These are phyloP conservation scores for Xylocampa areola DNA, from an alignment of 2,888 invertebrate genomes.

Conservation along the genomic window DNA sequence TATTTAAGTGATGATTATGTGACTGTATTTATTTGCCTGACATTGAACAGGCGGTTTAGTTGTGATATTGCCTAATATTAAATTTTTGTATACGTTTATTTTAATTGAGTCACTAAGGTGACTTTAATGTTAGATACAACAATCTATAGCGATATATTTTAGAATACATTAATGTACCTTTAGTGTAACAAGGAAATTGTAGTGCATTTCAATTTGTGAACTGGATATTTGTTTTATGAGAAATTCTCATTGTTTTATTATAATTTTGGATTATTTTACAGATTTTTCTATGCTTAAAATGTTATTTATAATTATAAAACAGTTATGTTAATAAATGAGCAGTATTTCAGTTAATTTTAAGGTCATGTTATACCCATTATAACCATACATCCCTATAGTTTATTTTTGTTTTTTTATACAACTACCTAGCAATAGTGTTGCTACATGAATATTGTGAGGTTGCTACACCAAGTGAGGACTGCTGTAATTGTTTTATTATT, in stretches of 20 bases:
- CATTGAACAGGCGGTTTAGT: conserved; percentile 80
- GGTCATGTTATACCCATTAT: conserved; percentile 64
- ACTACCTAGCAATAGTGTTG: conserved; percentile 67
- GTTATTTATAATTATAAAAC: conserved; percentile 77
- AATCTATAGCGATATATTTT: conserved; percentile 75
- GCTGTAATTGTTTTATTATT: conserved; percentile 85
- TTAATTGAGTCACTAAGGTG: conserved; percentile 81
- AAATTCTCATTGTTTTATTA: conserved; percentile 72
- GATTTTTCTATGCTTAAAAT: conserved; percentile 69
- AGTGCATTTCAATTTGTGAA: conserved; percentile 70
- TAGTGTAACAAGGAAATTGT: conserved; percentile 69
- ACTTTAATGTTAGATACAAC: conserved; percentile 84
- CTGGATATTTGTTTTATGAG: conserved; percentile 50
- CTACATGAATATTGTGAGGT: conserved; percentile 70
- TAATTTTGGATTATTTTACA: conserved; percentile 60
- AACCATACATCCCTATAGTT: conserved; percentile 56
- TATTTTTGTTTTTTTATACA: conserved; percentile 64
- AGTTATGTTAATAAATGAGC: conserved; percentile 78
- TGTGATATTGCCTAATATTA: conserved; percentile 88
- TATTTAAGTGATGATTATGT: conserved; percentile 53
- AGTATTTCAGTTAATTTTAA: conserved; percentile 85
- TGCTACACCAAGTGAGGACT: conserved; percentile 75
- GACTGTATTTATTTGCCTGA: conserved; percentile 82
- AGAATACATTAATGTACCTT: conserved; percentile 67
- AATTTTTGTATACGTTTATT: conserved; percentile 88